Base-by-base conservation (phyloP, 2,888 invertebrate genomes). In the Ptychoptera contaminata region DNA sequence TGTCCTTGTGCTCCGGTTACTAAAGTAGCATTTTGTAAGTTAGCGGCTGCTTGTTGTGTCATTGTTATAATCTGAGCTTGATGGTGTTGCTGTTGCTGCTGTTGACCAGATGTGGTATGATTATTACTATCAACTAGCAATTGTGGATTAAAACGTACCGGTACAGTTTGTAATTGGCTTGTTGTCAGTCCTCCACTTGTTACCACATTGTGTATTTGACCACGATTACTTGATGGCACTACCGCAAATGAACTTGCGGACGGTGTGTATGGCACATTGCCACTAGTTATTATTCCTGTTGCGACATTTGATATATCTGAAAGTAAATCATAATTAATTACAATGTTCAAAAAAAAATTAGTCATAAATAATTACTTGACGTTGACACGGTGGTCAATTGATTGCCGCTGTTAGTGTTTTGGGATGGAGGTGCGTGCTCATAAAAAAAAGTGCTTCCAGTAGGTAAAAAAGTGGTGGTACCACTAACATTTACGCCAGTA, bases 361-460 rank as follows among this genome's bases (percentile, higher is more conserved):
- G 4, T n/a, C 3, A 34, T 7, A n/a, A 34, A 7, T 63, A 59
- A 12, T 58, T 56, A 1, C 62, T 62, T 8, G 63, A 61, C 4
- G 64, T 65, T 29, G 62, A 59, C n/a, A 65, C 47, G 23, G 44
- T 40, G 11, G 40, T 9, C 14, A 44, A 32, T 9, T 29, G 29
- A 40, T 40, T 40, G 7, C 34, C 37, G n/a, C 29, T 39, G 36
- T 29, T 37, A 11, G 16, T 10, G 10, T 44, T 37, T 23, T 23
- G 23, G 23, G 23, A 23, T 7, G 23, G 23, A 8, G 45, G 31
- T 6, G 42, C 38, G 32, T 39, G 45, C 8, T 65, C 65, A 47
- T 65, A 65, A 47, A 63, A 65, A 29, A 65, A 63, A 2, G 65
- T 62, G 34, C 61, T 58, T 30, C 61, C 60, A 0, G 58, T 53